Evolutionary conservation across 92 coral and sea anemone species (phyloP).

Genomic region (Pocillopora grandis): DNA sequence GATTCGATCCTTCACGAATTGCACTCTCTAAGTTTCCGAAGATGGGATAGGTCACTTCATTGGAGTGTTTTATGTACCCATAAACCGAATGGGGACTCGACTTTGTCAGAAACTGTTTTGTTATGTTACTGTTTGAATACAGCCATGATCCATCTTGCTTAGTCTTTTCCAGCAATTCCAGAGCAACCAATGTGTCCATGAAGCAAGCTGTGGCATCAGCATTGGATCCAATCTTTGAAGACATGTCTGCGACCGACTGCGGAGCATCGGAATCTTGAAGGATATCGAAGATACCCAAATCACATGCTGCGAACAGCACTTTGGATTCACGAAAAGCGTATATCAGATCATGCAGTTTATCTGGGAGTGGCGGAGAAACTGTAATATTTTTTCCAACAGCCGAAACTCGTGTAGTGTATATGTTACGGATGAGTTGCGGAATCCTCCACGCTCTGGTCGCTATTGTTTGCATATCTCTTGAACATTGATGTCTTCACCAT

Average conservation of each 20-base stretch:
- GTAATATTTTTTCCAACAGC: conserved; percentile 1
- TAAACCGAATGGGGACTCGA: conserved; percentile 46
- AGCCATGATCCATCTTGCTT: conserved; percentile 15
- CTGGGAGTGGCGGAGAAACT: conserved; percentile 21
- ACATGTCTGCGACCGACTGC: conserved; percentile 26
- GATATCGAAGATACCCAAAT: conserved; percentile 35
- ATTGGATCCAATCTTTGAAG: conserved; percentile 42
- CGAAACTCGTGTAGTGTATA: not conserved
- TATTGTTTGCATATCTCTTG: not conserved
- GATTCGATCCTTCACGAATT: conserved; percentile 46
- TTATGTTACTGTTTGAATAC: conserved; percentile 50
- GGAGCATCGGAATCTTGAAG: conserved; percentile 6
- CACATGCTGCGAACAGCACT: conserved; percentile 34
- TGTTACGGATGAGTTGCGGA: not conserved
- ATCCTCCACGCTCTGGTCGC: conserved; percentile 4
- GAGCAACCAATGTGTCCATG: conserved; percentile 55
- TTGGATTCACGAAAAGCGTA: conserved; percentile 33
- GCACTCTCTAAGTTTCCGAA: conserved; percentile 61
- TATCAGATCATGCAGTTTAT: conserved; percentile 12
- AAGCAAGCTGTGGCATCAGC: conserved; percentile 56
- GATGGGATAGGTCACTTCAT: conserved; percentile 43
- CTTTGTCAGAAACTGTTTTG: conserved; percentile 48
- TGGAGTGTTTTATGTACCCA: conserved; percentile 47
- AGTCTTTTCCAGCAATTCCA: conserved; percentile 58
- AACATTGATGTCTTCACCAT: not conserved